Evolutionary conservation across 2,797 vertebrate genomes (phyloP), one percentile per base, ranked within the genome.

Genomic region (Balearica regulorum): DNA sequence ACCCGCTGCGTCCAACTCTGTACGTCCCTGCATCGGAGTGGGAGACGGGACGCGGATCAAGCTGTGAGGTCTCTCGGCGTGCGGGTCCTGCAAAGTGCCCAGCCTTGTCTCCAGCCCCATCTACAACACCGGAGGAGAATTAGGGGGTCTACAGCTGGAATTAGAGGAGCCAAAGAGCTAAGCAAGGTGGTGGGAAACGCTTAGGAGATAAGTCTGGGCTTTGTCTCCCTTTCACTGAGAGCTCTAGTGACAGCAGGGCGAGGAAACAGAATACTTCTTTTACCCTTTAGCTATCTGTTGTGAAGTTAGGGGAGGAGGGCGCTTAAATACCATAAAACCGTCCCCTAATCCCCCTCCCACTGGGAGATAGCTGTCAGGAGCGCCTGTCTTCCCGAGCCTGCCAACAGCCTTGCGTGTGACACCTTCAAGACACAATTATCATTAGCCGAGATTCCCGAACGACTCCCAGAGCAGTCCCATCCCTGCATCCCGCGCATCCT

Each of bases 1-100:
- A 13, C 10, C 9, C 10, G 19, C 62, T 28, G 13, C 1, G 13
- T 16, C 46, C 21, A 25, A 8, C 53, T 66, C 39, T 3, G 0
- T 6, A 21, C 0, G 9, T 25, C 12, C 53, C 41, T 6, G 7
- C 20, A 1, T 2, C 0, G 1, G 37, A 81, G 72, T 0, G 2
- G 65, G 53, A 72, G 49, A 14, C 4, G 31, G 72, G 37, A 46
- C 4, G 0, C 0, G 46, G 72, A 31, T n/a, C 58, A 11, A 5
- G 54, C 68, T 55, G 31, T 18, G 55, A 61, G 53, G 41, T 77
- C 33, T 41, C 70, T n/a, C 2, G 5, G 13, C 0, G 0, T 39
- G 61, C 1, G 35, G 66, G 44, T 83, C 66, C 64, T 70, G 55
- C 29, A 17, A 20, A 73, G 29, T 1, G 24, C 51, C 44, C 31